A percentile compares a stretch with the other conserved stretches of the same genome.
Evolutionary conservation across 2,113 vertebrate species (phyloP).

Genomic region (Trematocara unimaculatum): DNA sequence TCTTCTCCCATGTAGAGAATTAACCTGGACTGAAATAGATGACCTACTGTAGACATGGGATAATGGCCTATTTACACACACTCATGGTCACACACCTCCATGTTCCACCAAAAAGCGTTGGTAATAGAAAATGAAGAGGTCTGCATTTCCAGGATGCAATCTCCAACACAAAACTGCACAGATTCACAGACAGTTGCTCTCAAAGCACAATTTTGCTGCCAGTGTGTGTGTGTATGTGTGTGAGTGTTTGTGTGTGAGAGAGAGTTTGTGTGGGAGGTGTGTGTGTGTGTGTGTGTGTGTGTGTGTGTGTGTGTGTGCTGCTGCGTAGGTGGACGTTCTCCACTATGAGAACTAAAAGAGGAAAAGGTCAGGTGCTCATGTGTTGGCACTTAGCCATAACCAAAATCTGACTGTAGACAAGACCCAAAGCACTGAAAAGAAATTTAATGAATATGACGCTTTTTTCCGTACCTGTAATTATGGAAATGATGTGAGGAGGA

Average conservation of each 20-base stretch:
- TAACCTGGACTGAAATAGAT: slow-evolving; percentile 60
- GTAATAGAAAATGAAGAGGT: background rate
- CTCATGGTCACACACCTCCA: background rate
- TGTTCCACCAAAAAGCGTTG: background rate
- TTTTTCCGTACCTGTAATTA: background rate
- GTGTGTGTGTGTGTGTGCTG: slow-evolving; percentile 15
- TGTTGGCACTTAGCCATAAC: slow-evolving; percentile 16
- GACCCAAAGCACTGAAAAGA: background rate
- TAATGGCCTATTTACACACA: slow-evolving; percentile 44
- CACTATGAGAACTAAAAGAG: slow-evolving; percentile 30
- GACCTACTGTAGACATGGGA: slow-evolving; percentile 42
- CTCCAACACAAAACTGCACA: background rate
- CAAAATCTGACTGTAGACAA: slow-evolving; percentile 23
- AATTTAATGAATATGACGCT: background rate
- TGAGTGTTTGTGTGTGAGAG: background rate
- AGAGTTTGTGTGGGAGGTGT: slow-evolving; percentile 39
- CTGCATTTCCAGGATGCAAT: background rate
- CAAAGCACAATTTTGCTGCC: background rate
- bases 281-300: slow-evolving; percentile 14
- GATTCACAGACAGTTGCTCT: slow-evolving; percentile 9
- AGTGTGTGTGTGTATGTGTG: background rate
- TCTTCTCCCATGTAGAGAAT: slow-evolving; percentile 51
- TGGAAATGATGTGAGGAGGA: background rate
- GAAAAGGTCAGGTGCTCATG: slow-evolving; percentile 39
- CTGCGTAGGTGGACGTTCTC: slow-evolving; percentile 37